phyloP scores from a whole-genome alignment of 53 echinoderm and acorn worm species.

The Mesocentrotus franciscanus region DNA sequence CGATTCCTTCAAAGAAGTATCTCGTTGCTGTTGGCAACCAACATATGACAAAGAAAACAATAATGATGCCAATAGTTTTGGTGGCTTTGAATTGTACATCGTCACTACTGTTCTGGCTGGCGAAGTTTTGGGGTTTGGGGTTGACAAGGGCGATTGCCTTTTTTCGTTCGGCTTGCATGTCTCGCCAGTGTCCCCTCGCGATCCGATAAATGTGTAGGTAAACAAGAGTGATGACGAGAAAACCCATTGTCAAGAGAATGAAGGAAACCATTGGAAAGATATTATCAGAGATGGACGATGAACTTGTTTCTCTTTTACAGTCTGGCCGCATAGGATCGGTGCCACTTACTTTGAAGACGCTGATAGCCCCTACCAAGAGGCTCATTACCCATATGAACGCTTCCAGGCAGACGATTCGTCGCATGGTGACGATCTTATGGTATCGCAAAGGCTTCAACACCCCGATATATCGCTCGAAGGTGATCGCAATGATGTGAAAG shows the following conservation, averaged over 20 bases:
- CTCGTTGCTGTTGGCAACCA: conserved; percentile 74
- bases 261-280: conserved; percentile 52
- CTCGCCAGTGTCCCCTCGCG: conserved; percentile 65
- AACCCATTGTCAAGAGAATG: conserved; percentile 47
- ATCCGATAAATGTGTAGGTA: conserved; percentile 77
- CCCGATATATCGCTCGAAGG: conserved; percentile 73
- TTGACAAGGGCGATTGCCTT: background rate
- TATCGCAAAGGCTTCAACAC: conserved; percentile 66
- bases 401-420: conserved; percentile 55
- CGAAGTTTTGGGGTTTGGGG: background rate
- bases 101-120: conserved; percentile 30
- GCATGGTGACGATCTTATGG: conserved; percentile 54
- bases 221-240: conserved; percentile 65
- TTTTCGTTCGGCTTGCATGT: conserved; percentile 31
- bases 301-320: background rate
- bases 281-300: too few relatives aligned
- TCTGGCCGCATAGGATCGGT: conserved; percentile 7
- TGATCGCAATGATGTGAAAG: conserved; percentile 78
- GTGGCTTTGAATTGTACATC: conserved; percentile 74
- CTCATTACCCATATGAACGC: conserved; percentile 65
- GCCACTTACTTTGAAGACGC: background rate
- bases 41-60: conserved; percentile 72
- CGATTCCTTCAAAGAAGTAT: conserved; percentile 66
- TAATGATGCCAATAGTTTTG: conserved; percentile 74
- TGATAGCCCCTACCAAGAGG: conserved; percentile 24